Evolutionary conservation across 2,797 vertebrate genomes (phyloP).

Genomic region (Sebastolobus altivelis): DNA sequence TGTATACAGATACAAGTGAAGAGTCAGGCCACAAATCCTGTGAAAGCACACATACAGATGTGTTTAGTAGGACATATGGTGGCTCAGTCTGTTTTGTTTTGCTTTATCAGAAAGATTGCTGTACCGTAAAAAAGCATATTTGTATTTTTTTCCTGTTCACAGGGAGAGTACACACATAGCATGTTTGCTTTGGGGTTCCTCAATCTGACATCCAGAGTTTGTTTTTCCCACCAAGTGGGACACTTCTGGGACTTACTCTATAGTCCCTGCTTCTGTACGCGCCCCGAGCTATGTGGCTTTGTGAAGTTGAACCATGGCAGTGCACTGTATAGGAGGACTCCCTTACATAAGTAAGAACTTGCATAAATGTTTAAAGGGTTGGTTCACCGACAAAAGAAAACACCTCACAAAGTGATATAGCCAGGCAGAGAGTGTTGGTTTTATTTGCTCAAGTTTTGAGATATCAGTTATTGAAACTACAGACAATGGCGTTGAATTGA

Average conservation of each 20-base stretch:
- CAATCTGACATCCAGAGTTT: constrained; percentile 52
- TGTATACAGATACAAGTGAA: too few relatives aligned
- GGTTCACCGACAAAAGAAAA: not conserved
- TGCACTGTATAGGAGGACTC: constrained; percentile 20
- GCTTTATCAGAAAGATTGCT: constrained; percentile 5
- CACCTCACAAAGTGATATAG: not conserved
- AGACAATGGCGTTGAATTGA: not conserved
- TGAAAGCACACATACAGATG: too few relatives aligned
- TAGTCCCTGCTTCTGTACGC: constrained; percentile 31
- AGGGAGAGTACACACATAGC: not conserved
- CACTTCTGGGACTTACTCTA: constrained; percentile 23
- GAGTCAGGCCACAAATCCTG: too few relatives aligned
- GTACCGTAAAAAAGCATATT: constrained; percentile 29
- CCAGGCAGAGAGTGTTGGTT: not conserved
- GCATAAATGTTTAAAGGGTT: constrained; percentile 49
- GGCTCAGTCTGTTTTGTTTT: constrained; percentile 24
- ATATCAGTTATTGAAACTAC: not conserved
- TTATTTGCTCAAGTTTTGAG: not conserved
- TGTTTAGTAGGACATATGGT: not conserved
- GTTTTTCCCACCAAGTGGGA: constrained; percentile 50
- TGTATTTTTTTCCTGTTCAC: constrained; percentile 20
- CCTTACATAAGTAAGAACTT: constrained; percentile 35
- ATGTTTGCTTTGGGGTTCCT: constrained; percentile 42
- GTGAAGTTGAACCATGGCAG: constrained; percentile 29
- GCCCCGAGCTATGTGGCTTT: constrained; percentile 30